These are phyloP conservation scores for Borostomias antarcticus DNA, from an alignment of 2,797 vertebrate genomes.

Conservation along the genomic window DNA sequence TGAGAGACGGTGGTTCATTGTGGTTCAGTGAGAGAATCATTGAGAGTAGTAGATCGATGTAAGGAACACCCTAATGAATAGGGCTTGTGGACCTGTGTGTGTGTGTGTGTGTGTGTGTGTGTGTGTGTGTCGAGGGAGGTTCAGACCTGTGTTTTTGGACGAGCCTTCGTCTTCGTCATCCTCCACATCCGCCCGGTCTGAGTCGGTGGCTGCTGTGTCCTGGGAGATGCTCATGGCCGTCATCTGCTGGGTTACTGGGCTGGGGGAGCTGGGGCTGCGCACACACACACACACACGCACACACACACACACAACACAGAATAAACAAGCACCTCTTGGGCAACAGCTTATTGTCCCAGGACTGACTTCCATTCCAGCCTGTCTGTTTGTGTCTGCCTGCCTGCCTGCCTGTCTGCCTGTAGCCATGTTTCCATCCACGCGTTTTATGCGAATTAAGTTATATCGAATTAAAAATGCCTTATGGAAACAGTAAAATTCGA, in stretches of 20 bases:
- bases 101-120: not conserved
- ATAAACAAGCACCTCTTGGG: not conserved
- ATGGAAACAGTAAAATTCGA: too few relatives aligned
- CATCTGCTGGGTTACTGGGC: constrained; percentile 91
- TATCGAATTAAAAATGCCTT: too few relatives aligned
- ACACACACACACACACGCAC: constrained; percentile 42
- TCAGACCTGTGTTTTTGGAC: constrained; percentile 73
- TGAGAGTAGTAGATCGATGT: too few relatives aligned
- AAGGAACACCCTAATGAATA: too few relatives aligned
- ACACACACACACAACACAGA: constrained; percentile 14
- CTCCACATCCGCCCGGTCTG: constrained; percentile 77
- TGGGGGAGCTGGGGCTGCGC: constrained; percentile 74
- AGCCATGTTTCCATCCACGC: too few relatives aligned
- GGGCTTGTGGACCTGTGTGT: not conserved
- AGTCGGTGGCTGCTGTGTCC: constrained; percentile 77
- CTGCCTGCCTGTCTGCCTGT: not conserved
- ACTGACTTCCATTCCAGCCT: constrained; percentile 5
- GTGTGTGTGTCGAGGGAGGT: not conserved
- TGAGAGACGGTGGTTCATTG: too few relatives aligned
- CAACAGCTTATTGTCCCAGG: constrained; percentile 6
- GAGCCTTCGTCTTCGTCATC: constrained; percentile 78
- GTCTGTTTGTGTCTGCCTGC: constrained; percentile 2
- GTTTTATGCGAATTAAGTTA: too few relatives aligned
- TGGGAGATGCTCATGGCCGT: constrained; percentile 91
- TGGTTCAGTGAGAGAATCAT: too few relatives aligned